These are phyloP conservation scores for Coptodon bakossiorum DNA, from an alignment of 2,113 vertebrate species.

Conservation along the genomic window DNA sequence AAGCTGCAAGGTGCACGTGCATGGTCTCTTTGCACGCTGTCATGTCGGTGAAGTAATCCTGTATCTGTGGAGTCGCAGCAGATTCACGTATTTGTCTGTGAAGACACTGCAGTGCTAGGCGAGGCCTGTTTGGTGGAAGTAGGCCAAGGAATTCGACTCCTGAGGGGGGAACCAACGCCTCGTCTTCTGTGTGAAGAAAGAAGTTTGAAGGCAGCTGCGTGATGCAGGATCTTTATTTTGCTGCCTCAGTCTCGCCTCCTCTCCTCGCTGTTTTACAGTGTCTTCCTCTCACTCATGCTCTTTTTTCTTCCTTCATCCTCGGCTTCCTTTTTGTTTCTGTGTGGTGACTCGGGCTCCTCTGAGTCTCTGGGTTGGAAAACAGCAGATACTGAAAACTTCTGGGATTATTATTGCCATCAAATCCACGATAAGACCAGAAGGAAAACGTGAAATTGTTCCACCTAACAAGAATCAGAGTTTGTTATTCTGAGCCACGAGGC, in stretches of 20 bases:
- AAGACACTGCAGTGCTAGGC: neutral
- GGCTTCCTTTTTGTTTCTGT: neutral
- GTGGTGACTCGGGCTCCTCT: neutral
- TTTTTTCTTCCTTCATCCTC: neutral
- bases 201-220: neutral
- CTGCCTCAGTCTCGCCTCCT: neutral
- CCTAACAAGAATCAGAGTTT: neutral
- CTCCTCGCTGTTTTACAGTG: neutral
- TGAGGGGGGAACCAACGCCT: slow-evolving; percentile 14
- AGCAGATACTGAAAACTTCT: neutral
- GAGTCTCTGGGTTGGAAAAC: neutral
- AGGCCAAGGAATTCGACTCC: slow-evolving; percentile 26
- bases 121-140: slow-evolving; percentile 29
- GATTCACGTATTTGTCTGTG: neutral
- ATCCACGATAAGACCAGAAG: neutral
- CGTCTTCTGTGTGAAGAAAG: neutral
- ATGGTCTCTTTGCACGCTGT: neutral
- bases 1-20: fast-evolving
- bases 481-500: neutral
- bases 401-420: neutral
- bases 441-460: neutral
- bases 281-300: neutral
- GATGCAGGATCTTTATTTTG: neutral
- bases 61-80: neutral
- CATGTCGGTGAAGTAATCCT: neutral